phyloP scores from a whole-genome alignment of 2,888 invertebrate genomes.

The Rhamphomyia laevipes region DNA sequence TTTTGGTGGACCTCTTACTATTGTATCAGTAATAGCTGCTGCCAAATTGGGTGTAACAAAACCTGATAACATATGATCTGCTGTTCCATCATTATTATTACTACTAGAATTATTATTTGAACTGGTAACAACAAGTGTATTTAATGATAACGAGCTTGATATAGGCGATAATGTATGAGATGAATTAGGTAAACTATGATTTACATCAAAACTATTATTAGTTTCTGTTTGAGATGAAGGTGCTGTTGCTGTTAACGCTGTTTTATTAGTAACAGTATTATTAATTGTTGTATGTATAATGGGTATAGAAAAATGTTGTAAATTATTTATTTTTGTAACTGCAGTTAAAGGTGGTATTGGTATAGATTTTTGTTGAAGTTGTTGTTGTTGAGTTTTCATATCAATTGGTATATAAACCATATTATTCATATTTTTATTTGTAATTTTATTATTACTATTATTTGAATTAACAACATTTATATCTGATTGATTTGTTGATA shows the following conservation, averaged over 20 bases:
- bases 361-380: slow-evolving; percentile 17
- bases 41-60: slow-evolving; percentile 28
- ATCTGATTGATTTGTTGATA: neutral
- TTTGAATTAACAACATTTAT: neutral
- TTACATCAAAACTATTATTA: neutral
- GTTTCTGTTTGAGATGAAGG: neutral
- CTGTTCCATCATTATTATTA: neutral
- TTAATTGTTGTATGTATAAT: slow-evolving; percentile 2
- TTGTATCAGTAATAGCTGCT: slow-evolving; percentile 27
- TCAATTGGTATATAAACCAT: slow-evolving; percentile 34
- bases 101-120: neutral
- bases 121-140: slow-evolving; percentile 1
- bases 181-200: slow-evolving; percentile 4
- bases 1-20: slow-evolving; percentile 35
- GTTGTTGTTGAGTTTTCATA: slow-evolving; percentile 16
- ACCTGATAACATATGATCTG: slow-evolving; percentile 34
- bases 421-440: slow-evolving; percentile 22
- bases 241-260: slow-evolving; percentile 4
- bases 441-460: too few relatives aligned
- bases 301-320: neutral
- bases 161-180: slow-evolving; percentile 2
- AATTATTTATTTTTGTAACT: slow-evolving; percentile 22
- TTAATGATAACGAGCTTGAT: slow-evolving; percentile 5
- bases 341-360: slow-evolving; percentile 31
- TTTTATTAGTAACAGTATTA: slow-evolving; percentile 4